phyloP scores from a whole-genome alignment of 1,140 invertebrate genomes.

The Apolygus lucorum region DNA sequence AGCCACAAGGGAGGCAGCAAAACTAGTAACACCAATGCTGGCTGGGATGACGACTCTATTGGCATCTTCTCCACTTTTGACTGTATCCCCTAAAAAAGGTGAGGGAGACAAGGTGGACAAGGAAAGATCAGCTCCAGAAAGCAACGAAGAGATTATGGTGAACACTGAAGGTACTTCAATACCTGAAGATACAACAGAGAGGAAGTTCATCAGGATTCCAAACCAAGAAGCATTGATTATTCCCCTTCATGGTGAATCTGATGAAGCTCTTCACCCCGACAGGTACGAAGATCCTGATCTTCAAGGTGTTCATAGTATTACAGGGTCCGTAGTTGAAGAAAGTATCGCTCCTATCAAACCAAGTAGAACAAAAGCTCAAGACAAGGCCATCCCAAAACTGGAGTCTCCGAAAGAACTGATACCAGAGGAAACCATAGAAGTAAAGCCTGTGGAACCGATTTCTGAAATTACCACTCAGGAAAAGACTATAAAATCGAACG shows the following conservation, averaged over 20 bases:
- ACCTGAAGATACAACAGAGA: constrained; percentile 18
- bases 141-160: background rate
- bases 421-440: no score
- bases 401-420: no score
- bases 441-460: no score
- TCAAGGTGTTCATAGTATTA: constrained; percentile 6
- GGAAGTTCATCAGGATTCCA: constrained; percentile 18
- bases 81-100: background rate
- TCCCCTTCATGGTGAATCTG: constrained; percentile 27
- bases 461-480: no score
- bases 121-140: background rate
- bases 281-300: constrained; percentile 12
- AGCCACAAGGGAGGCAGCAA: background rate
- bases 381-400: no score
- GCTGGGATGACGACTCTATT: background rate
- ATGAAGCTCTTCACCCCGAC: constrained; percentile 27
- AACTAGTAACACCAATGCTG: background rate
- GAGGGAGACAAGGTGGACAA: background rate
- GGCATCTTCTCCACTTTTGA: background rate
- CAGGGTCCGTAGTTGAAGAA: background rate
- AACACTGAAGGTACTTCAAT: constrained; percentile 3
- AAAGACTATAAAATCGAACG: no score
- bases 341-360: background rate
- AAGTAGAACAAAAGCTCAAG: background rate
- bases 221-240: constrained; percentile 24